phyloP scores from a whole-genome alignment of 2,113 vertebrate species.

The Balaeniceps rex region DNA sequence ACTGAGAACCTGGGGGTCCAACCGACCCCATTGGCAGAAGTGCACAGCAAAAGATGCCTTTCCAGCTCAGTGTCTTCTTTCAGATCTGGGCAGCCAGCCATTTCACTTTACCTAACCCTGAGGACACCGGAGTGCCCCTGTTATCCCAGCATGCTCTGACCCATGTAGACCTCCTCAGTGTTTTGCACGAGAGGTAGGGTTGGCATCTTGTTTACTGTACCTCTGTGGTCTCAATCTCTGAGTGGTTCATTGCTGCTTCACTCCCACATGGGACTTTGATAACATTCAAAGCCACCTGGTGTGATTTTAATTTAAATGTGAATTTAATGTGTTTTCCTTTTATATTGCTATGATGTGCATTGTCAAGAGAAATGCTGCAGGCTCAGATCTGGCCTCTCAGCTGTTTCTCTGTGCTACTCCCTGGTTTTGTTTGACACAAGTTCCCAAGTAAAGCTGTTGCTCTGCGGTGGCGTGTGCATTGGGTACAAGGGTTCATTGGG shows the following conservation, averaged over 20 bases:
- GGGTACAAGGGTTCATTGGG: background rate
- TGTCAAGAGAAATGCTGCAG: slow-evolving; percentile 16
- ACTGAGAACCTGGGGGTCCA: background rate
- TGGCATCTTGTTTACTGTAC: background rate
- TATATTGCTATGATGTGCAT: background rate
- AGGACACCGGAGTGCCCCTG: background rate
- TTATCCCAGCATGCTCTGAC: background rate
- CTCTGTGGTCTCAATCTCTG: background rate
- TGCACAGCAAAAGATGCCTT: background rate
- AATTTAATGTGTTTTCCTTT: slow-evolving; percentile 37
- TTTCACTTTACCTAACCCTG: background rate
- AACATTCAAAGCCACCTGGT: slow-evolving; percentile 35
- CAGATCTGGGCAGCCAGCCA: background rate
- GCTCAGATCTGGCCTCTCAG: background rate
- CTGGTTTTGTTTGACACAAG: background rate
- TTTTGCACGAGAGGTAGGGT: background rate
- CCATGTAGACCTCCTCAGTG: background rate
- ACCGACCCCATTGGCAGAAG: background rate
- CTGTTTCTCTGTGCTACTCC: background rate
- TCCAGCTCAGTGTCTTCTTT: background rate
- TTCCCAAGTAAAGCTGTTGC: background rate
- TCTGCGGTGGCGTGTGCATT: background rate
- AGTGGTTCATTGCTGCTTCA: background rate
- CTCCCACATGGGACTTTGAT: background rate
- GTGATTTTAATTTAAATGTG: slow-evolving; percentile 50